Conservation (phyloP, 2,888 invertebrate species). For the Biston stratarius region DNA sequence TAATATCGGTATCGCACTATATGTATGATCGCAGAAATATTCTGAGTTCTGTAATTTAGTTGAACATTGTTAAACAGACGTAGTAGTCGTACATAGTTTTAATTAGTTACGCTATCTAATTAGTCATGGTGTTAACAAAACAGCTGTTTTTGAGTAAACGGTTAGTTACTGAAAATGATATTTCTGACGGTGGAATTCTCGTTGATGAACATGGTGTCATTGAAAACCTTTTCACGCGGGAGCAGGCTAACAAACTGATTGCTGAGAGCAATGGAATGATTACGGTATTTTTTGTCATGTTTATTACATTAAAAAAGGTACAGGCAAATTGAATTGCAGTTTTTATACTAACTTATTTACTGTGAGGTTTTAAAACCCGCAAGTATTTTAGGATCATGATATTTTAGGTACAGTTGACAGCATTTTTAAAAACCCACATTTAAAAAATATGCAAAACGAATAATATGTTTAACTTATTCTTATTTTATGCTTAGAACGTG, state of each 20-base stretch:
- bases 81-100: conserved; percentile 49
- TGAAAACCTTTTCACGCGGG: conserved; percentile 77
- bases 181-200: conserved; percentile 87
- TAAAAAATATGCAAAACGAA: background rate
- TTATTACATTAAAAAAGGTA: conserved; percentile 27
- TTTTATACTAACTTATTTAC: background rate
- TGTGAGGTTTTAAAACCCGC: background rate
- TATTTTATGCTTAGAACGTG: background rate
- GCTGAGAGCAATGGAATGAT: conserved; percentile 79
- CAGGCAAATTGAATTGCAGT: background rate
- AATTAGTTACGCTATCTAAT: conserved; percentile 35
- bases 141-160: conserved; percentile 78
- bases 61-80: conserved; percentile 46
- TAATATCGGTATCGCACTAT: conserved; percentile 36
- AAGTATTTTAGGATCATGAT: background rate
- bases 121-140: conserved; percentile 59
- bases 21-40: conserved; percentile 41
- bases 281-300: conserved; percentile 70
- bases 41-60: conserved; percentile 50
- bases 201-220: conserved; percentile 87
- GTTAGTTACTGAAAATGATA: conserved; percentile 82
- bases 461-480: too few species aligned
- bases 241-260: conserved; percentile 77
- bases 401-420: background rate
- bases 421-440: background rate